Evolutionary conservation across 2,888 invertebrate genomes (phyloP).

Genomic region (Chrysotoxum bicinctum): DNA sequence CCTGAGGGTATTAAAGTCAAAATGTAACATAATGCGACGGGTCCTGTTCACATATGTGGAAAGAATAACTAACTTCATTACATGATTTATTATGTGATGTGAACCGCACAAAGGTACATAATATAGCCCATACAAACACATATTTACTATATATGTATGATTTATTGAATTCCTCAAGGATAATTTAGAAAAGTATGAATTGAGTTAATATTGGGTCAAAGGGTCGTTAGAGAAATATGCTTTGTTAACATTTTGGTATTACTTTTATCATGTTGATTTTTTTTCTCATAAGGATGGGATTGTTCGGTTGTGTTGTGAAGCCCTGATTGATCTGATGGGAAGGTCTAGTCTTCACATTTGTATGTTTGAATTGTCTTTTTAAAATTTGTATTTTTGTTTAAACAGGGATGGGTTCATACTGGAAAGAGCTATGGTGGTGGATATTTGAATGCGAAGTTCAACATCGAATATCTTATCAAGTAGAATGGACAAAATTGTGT

Average conservation of each 20-base stretch:
- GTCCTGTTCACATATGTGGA: conserved; percentile 65
- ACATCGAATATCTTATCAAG: background rate
- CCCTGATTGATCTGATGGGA: background rate
- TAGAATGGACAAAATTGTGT: too few relatives aligned
- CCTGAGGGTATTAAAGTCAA: conserved; percentile 52
- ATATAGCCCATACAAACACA: background rate
- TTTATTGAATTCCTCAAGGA: conserved; percentile 53
- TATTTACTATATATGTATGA: background rate
- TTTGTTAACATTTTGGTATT: conserved; percentile 29
- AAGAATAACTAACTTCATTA: conserved; percentile 69
- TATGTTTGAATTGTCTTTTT: background rate
- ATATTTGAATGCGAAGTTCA: background rate
- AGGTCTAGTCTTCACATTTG: background rate
- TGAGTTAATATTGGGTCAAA: conserved; percentile 19
- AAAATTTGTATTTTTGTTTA: background rate
- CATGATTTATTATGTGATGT: conserved; percentile 61
- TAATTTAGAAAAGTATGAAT: conserved; percentile 59
- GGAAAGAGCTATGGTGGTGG: background rate
- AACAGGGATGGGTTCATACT: background rate
- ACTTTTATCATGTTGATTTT: background rate
- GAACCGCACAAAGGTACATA: conserved; percentile 31
- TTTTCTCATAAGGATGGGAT: background rate
- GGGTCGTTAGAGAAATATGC: conserved; percentile 15
- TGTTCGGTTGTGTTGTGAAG: background rate
- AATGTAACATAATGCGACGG: conserved; percentile 58